Percentiles rank a stretch among this genome's conserved stretches.
phyloP scores from a whole-genome alignment of 1,140 invertebrate species.

The Trissolcus basalis region DNA sequence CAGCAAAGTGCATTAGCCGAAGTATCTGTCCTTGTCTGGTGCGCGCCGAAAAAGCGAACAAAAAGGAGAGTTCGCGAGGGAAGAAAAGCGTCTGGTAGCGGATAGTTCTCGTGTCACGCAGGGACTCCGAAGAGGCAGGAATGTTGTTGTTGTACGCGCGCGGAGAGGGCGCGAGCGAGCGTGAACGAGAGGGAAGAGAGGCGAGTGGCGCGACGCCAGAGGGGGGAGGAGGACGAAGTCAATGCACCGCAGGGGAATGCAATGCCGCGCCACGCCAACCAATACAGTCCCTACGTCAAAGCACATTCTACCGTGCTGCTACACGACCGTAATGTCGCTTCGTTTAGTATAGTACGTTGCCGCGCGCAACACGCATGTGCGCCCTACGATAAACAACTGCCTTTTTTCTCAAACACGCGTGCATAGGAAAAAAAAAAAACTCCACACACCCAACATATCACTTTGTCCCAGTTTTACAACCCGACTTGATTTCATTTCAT shows the following conservation, averaged over 20 bases:
- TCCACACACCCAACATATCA: background rate
- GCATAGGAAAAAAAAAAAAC: no score
- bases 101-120: conserved; percentile 65
- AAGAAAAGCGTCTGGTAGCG: conserved; percentile 66
- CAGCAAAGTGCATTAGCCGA: conserved; percentile 47
- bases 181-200: conserved; percentile 9
- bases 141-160: conserved; percentile 73
- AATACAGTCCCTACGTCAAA: conserved; percentile 69
- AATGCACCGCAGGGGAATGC: conserved; percentile 74
- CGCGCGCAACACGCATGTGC: conserved; percentile 14
- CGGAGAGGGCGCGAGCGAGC: conserved; percentile 31
- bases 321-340: conserved; percentile 58
- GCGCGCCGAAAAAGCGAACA: conserved; percentile 25
- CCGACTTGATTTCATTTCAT: background rate
- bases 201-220: background rate
- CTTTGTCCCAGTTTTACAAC: conserved; percentile 10
- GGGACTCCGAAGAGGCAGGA: conserved; percentile 68
- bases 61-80: conserved; percentile 27
- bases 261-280: conserved; percentile 64
- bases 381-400: conserved; percentile 4
- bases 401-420: background rate
- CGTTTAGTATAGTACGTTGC: conserved; percentile 32
- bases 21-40: conserved; percentile 4
- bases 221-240: conserved; percentile 66
- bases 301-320: conserved; percentile 66